A percentile compares a stretch with the other conserved stretches of the same genome.
Conservation (phyloP, 2,113 vertebrate genomes). For the Paramormyrops kingsleyae region DNA sequence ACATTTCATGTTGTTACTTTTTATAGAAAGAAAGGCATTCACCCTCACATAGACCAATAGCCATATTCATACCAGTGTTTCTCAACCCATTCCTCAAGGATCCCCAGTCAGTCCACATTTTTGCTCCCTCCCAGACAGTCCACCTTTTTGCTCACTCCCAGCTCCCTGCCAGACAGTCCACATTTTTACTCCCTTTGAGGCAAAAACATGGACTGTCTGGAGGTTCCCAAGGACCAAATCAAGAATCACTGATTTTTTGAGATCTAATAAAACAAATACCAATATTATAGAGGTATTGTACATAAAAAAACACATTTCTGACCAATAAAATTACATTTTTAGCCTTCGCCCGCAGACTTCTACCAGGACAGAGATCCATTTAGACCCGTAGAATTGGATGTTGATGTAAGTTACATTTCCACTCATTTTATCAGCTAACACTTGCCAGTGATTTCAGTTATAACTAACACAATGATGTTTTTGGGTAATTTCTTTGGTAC, state of each 20-base stretch:
- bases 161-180: background rate
- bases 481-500: background rate
- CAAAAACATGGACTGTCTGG: background rate
- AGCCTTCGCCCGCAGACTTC: conserved; percentile 48
- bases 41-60: background rate
- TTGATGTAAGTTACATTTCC: conserved; percentile 59
- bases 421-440: background rate
- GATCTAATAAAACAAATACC: background rate
- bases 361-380: conserved; percentile 43
- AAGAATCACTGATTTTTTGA: background rate
- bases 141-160: background rate
- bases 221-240: background rate
- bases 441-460: background rate
- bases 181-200: background rate
- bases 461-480: background rate
- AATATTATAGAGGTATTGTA: background rate
- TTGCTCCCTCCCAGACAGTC: background rate
- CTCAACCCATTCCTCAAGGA: background rate
- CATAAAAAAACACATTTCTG: background rate
- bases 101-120: background rate
- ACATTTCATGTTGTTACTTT: background rate
- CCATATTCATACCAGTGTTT: background rate
- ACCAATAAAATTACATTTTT: conserved; percentile 26
- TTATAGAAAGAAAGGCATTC: background rate
- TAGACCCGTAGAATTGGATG: conserved; percentile 58